Evolutionary conservation across 1,140 invertebrate species (phyloP).

Genomic region (Ganaspis sp.): DNA sequence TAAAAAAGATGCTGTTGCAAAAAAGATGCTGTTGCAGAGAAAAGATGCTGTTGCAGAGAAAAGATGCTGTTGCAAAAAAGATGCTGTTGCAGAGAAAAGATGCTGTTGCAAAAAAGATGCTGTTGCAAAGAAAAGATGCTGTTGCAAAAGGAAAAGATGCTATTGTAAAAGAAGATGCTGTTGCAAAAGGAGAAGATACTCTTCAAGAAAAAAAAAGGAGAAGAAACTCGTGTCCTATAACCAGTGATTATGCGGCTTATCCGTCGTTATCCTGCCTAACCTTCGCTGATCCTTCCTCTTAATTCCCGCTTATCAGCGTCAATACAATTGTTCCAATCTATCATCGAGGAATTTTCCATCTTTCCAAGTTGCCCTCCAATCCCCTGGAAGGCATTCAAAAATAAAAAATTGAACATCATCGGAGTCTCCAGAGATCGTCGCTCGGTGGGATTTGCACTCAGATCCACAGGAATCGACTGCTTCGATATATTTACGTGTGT

Average conservation of each 20-base stretch:
- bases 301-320: not conserved
- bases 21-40: too few species aligned
- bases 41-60: too few species aligned
- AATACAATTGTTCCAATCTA: not conserved
- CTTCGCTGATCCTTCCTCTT: slow-evolving; percentile 21
- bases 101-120: too few species aligned
- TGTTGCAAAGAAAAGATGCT: too few species aligned
- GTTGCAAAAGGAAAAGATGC: too few species aligned
- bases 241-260: not conserved
- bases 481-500: slow-evolving; percentile 45
- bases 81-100: too few species aligned
- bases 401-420: not conserved
- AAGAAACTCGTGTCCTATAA: slow-evolving; percentile 11
- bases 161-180: too few species aligned
- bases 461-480: slow-evolving; percentile 45
- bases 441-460: not conserved
- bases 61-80: too few species aligned
- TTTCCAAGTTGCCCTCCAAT: not conserved
- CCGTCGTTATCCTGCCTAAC: not conserved
- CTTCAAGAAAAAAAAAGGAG: not conserved
- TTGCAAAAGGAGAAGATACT: too few species aligned
- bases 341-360: not conserved
- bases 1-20: too few species aligned
- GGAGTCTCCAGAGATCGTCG: slow-evolving; percentile 20
- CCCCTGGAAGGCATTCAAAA: not conserved